Evolutionary conservation across 2,113 vertebrate genomes (phyloP), one percentile per base, ranked within the genome.

Genomic region (Syngnathoides biaculeatus): DNA sequence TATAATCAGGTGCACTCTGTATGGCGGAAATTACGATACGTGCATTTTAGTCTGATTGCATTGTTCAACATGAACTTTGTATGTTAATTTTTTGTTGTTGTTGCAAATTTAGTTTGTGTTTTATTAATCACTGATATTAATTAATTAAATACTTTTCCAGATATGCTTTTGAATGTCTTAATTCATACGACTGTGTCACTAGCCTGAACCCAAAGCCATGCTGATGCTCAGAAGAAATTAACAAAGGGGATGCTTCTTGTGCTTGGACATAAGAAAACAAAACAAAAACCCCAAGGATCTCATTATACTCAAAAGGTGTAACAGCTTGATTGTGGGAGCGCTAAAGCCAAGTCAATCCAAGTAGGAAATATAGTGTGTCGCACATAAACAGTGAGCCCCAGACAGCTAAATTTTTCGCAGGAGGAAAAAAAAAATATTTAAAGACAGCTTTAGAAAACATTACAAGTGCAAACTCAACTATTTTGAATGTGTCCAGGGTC

Each of bases 401-500:
- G 6, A 26, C 39, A 8, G 13, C 60, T 62, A 13, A 26, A 8
- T 43, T 8, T 43, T 26, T 62, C 4, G 5, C 8, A 11, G 22
- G 20, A 27, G 10, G 42, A 11, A 65, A 47, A 60, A 38, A 63
- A 62, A 68, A 65, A 1, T n/a, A 43, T 50, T 6, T 50, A 24
- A 30, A 56, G 53, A 75, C 42, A 22, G 60, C 50, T 72, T 72
- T 8, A 39, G 19, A 58, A 64, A 69, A 56, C 67, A 6, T 20
- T 66, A 72, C 74, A 63, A 67, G 40, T 68, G 75, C 76, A 69
- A 67, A 40, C 69, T 72, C 68, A 67, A 72, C 79, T 42, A 19
- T 26, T 69, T 53, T 58, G 65, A 19, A 45, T 3, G 26, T 2
- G 22, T 26, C 42, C n/a, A 3, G 53, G 2, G 42, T 53, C 26